These are phyloP conservation scores for Acromyrmex charruanus DNA, from an alignment of 1,140 invertebrate species.

Conservation along the genomic window DNA sequence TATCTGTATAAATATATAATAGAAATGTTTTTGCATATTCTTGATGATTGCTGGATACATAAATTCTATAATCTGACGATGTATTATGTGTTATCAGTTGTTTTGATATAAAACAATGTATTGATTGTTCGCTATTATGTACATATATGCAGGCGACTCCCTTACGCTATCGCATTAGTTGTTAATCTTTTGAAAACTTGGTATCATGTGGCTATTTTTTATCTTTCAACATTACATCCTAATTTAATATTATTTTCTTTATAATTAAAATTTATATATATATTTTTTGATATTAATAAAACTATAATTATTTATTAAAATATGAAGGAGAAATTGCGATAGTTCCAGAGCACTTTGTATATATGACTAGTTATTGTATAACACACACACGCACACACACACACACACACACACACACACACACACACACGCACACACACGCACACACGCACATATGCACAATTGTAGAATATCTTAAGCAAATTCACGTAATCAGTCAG, in stretches of 20 bases:
- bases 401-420: not conserved
- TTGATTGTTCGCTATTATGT: not conserved
- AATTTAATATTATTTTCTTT: not conserved
- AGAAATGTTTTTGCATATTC: conserved; percentile 7
- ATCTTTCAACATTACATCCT: not conserved
- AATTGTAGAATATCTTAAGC: conserved; percentile 18
- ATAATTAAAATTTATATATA: not conserved
- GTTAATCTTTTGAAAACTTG: not conserved
- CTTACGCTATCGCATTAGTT: not conserved
- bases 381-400: not conserved
- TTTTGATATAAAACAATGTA: conserved; percentile 16
- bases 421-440: no score
- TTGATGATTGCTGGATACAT: not conserved
- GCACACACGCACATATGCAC: not conserved
- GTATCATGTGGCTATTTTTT: not conserved
- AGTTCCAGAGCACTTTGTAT: conserved; percentile 26
- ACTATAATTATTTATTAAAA: conserved; percentile 1
- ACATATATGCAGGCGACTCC: not conserved
- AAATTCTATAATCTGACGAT: not conserved
- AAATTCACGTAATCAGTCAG: conserved; percentile 2
- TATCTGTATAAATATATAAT: not conserved
- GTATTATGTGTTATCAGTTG: conserved; percentile 19
- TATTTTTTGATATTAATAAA: not conserved
- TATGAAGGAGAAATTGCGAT: conserved; percentile 16
- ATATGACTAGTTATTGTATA: conserved; percentile 5